Percentiles rank a stretch among this genome's conserved stretches.
These are phyloP conservation scores for Cosmia trapezina DNA, from an alignment of 2,888 invertebrate species.

Conservation along the genomic window DNA sequence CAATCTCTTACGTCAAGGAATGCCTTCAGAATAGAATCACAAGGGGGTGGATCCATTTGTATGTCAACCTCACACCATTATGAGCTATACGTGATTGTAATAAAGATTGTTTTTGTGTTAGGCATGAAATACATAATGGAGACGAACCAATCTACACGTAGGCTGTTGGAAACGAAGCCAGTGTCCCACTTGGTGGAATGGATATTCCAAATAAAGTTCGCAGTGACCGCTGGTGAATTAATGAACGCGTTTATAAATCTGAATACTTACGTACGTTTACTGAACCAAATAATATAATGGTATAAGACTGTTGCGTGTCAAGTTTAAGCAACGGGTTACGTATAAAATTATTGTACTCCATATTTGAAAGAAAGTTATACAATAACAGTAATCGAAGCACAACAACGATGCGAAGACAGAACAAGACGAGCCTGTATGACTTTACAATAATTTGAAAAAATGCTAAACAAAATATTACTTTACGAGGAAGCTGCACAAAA, in stretches of 20 bases:
- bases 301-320: conserved; percentile 48
- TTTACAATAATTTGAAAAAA: not conserved
- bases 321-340: conserved; percentile 51
- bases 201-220: conserved; percentile 77
- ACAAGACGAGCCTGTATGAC: not conserved
- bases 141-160: conserved; percentile 75
- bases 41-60: conserved; percentile 45
- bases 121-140: conserved; percentile 53
- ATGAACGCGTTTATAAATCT: conserved; percentile 67
- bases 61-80: conserved; percentile 59
- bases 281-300: conserved; percentile 50
- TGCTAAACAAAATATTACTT: not conserved
- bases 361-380: conserved; percentile 36
- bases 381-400: conserved; percentile 26
- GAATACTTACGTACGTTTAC: conserved; percentile 39
- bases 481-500: not conserved
- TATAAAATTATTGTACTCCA: conserved; percentile 19
- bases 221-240: conserved; percentile 73
- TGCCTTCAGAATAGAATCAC: conserved; percentile 60
- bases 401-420: not conserved
- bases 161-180: conserved; percentile 73
- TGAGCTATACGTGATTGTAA: conserved; percentile 65
- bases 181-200: conserved; percentile 73
- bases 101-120: conserved; percentile 65
- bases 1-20: conserved; percentile 74